Evolutionary conservation across 2,797 vertebrate species (phyloP).

Genomic region (Acanthurus lineatus): DNA sequence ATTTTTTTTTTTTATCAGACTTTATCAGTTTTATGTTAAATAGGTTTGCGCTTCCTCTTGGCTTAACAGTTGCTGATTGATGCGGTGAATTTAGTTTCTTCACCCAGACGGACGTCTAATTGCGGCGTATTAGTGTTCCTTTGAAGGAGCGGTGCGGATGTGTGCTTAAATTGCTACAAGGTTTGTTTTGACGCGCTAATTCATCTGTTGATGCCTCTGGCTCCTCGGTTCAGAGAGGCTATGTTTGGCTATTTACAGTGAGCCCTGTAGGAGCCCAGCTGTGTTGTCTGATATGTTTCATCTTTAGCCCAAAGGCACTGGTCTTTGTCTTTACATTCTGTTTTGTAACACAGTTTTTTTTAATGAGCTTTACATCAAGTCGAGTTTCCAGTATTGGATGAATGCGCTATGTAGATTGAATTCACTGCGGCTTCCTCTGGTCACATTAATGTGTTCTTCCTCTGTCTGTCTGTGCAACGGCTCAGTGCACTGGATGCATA

Average conservation of each 20-base stretch:
- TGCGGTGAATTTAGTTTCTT: slow-evolving; percentile 49
- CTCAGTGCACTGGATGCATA: slow-evolving; percentile 62
- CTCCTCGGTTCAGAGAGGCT: slow-evolving; percentile 47
- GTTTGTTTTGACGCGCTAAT: slow-evolving; percentile 70
- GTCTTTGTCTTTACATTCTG: slow-evolving; percentile 48
- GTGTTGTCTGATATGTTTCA: slow-evolving; percentile 59
- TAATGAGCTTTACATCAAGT: slow-evolving; percentile 53
- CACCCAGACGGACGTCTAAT: slow-evolving; percentile 46
- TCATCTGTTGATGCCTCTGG: slow-evolving; percentile 69
- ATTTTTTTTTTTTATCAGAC: neutral
- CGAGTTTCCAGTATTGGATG: slow-evolving; percentile 14
- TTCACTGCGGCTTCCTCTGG: slow-evolving; percentile 53
- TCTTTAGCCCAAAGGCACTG: slow-evolving; percentile 48
- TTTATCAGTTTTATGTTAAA: slow-evolving; percentile 48
- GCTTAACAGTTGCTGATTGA: slow-evolving; percentile 49
- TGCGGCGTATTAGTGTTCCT: slow-evolving; percentile 48
- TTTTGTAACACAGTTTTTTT: slow-evolving; percentile 19
- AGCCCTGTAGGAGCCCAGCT: slow-evolving; percentile 41
- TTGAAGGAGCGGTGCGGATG: slow-evolving; percentile 42
- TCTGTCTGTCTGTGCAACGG: slow-evolving; percentile 38
- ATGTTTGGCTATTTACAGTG: slow-evolving; percentile 36
- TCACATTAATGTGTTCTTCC: slow-evolving; percentile 52
- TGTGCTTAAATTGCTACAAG: slow-evolving; percentile 56
- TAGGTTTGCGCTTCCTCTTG: slow-evolving; percentile 33
- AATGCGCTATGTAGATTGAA: slow-evolving; percentile 34